phyloP scores from a whole-genome alignment of 23 tunicate genomes.

The Trididemnum clinides region DNA sequence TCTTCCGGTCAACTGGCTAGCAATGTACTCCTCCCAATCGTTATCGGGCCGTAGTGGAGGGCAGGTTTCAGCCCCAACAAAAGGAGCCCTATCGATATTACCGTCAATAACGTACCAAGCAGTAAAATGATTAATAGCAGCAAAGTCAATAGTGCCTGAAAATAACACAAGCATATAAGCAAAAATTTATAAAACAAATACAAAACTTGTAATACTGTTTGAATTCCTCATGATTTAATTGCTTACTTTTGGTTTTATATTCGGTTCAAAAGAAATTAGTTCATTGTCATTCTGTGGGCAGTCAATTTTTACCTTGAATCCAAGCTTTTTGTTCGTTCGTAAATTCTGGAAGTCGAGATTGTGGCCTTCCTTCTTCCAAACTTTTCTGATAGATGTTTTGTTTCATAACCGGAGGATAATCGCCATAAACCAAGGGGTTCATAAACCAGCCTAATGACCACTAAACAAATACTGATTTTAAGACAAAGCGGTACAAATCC shows the following conservation, averaged over 20 bases:
- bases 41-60: background rate
- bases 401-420: conserved; percentile 89
- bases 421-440: conserved; percentile 80
- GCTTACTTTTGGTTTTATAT: no score
- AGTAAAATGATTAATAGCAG: conserved; percentile 76
- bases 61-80: conserved; percentile 42
- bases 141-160: conserved; percentile 80
- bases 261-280: no score
- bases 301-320: conserved; percentile 92
- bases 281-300: no score
- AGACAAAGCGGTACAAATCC: no score
- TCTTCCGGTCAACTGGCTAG: conserved; percentile 6
- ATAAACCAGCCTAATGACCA: conserved; percentile 97
- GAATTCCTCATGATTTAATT: no score
- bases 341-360: conserved; percentile 76
- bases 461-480: conserved; percentile 32
- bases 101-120: conserved; percentile 75
- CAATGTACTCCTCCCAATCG: background rate
- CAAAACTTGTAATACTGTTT: no score
- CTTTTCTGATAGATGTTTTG: conserved; percentile 55
- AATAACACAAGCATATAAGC: background rate
- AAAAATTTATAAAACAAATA: background rate
- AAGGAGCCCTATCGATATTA: conserved; percentile 73
- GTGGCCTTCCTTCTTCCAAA: conserved; percentile 47
- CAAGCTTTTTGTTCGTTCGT: conserved; percentile 54